phyloP scores from a whole-genome alignment of 35 echinoderm and acorn worm species.

The Hemicentrotus pulcherrimus region DNA sequence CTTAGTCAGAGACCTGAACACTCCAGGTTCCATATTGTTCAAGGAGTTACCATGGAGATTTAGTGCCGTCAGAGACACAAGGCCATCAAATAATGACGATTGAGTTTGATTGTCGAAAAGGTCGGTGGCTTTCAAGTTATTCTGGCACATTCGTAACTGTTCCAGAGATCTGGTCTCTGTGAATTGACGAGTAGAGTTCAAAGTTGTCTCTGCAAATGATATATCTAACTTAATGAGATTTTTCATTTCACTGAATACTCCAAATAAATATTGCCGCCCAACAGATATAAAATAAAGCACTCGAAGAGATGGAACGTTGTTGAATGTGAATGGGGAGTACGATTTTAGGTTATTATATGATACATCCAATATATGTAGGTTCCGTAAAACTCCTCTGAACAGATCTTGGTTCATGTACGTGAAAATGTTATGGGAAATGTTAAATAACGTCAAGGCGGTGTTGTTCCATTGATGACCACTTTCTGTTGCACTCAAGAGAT shows the following conservation, averaged over 20 bases:
- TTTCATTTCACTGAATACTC: background rate
- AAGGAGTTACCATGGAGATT: background rate
- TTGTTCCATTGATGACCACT: background rate
- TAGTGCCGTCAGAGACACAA: background rate
- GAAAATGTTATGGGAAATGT: background rate
- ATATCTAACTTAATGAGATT: background rate
- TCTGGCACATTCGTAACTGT: background rate
- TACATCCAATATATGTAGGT: background rate
- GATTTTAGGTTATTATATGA: background rate
- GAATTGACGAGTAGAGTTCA: background rate
- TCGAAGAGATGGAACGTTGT: background rate
- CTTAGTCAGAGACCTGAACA: background rate
- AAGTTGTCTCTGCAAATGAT: background rate
- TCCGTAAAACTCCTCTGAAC: background rate
- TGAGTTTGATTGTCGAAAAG: background rate
- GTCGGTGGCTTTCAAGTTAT: background rate
- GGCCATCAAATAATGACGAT: background rate
- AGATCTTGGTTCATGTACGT: background rate
- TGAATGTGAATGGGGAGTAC: background rate
- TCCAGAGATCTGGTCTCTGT: background rate
- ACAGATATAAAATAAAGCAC: too few species aligned
- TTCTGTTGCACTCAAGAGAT: background rate
- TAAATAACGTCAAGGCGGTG: background rate
- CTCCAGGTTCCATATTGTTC: background rate
- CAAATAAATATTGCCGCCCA: too few species aligned